Percentiles rank a stretch among this genome's conserved stretches.
Conservation (phyloP, 2,888 invertebrate species). For the Troides oblongomaculatus region DNA sequence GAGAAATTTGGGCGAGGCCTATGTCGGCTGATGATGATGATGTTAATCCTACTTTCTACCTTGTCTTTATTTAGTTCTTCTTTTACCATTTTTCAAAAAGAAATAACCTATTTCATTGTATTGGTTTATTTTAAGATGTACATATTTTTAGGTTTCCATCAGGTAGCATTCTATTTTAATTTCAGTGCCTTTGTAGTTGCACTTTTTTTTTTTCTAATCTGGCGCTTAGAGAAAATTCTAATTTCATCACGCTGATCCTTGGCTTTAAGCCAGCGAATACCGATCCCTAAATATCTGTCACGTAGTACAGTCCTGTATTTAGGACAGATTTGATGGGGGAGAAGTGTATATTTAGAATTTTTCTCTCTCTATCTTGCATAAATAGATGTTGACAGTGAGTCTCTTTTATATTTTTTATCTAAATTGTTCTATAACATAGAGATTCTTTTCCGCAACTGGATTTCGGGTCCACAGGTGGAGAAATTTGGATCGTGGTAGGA, state of each 20-base stretch:
- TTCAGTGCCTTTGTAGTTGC: constrained; percentile 6
- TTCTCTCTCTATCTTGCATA: constrained; percentile 13
- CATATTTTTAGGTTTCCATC: too few species aligned
- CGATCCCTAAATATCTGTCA: constrained; percentile 68
- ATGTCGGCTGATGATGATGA: too few species aligned
- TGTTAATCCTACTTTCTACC: too few species aligned
- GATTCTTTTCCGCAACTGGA: too few species aligned
- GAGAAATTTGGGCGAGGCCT: too few species aligned
- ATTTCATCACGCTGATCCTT: constrained; percentile 60
- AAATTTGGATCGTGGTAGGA: too few species aligned
- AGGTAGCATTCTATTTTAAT: neutral
- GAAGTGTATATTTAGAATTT: constrained; percentile 37
- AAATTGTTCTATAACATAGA: too few species aligned
- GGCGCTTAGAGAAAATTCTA: constrained; percentile 61
- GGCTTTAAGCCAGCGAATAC: constrained; percentile 63
- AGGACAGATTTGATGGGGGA: constrained; percentile 70
- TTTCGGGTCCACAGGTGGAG: too few species aligned
- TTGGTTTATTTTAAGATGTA: too few species aligned
- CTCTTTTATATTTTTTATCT: neutral
- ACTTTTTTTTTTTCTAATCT: constrained; percentile 14
- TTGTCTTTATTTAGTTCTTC: too few species aligned
- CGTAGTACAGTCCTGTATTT: constrained; percentile 69
- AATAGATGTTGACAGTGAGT: constrained; percentile 10
- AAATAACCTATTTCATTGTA: too few species aligned
- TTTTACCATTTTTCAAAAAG: too few species aligned